Conservation (phyloP, 2,113 vertebrate species). For the Passer domesticus region DNA sequence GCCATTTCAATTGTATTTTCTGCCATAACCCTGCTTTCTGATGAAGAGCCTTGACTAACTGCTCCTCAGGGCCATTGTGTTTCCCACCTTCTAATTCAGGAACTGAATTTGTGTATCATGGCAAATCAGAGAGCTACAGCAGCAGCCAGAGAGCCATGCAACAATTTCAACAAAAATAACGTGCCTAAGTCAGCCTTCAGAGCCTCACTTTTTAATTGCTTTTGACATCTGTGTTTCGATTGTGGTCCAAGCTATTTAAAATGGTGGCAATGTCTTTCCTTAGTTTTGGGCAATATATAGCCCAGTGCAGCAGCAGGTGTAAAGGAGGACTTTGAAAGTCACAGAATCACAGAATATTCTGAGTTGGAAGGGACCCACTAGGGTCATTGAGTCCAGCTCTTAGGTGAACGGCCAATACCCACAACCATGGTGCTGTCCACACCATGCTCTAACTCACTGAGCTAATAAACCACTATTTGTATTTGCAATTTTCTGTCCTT, state of each 20-base stretch:
- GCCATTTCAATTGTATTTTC: background rate
- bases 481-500: background rate
- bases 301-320: background rate
- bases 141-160: background rate
- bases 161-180: background rate
- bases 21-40: background rate
- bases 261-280: background rate
- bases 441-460: background rate
- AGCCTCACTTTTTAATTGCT: background rate
- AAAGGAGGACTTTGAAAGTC: background rate
- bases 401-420: background rate
- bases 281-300: background rate
- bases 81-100: background rate
- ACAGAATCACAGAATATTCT: background rate
- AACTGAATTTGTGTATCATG: background rate
- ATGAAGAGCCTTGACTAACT: background rate
- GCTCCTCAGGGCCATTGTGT: background rate
- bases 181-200: background rate
- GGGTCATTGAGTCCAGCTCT: background rate
- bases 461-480: background rate
- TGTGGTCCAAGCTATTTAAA: background rate
- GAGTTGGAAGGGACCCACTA: background rate
- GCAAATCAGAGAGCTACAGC: background rate
- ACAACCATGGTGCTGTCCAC: background rate
- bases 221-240: background rate